Base-by-base conservation (phyloP, 2,888 invertebrate genomes). In the Tiliacea citrago region DNA sequence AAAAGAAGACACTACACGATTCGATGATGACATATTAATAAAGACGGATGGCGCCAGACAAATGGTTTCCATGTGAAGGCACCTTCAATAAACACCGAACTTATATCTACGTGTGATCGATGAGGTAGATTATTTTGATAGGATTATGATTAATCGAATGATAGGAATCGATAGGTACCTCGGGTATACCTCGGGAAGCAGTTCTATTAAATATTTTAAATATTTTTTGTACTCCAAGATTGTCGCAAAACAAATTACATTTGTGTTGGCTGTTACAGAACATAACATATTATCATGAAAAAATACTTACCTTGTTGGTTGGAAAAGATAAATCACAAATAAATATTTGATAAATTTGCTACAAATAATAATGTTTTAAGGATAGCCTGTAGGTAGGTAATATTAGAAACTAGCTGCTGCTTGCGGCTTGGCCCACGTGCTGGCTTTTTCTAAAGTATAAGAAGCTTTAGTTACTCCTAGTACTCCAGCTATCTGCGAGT, bases 31-130 rank as follows among this genome's bases (percentile, higher is more conserved):
- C 75, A 67, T 75, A 73, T 73, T 73, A 81, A 86, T 75, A 80
- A 71, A 77, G 84, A 86, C 75, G 75, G 73, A 86, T 83, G 84
- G 49, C 61, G 71, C 45, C 58, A 75, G 71, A 75, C 57, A 80
- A 83, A 83, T 63, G 71, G 47, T 60, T 68, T 42, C 67, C 65
- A 76, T 71, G 66, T 74, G 16, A 69, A 73, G 62, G 72, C 65
- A 83, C 75, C 70, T 79, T 79, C 67, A 73, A 68, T 68, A 68
- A 83, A 83, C 72, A 73, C 61, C 42, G 24, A 85, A 78, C 58
- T 72, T 85, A 65, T 68, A 77, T 51, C 65, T n/a, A 21, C 4
- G 39, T 82, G 83, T 82, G 83, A 84, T 86, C 83, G 86, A 84
- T 83, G 73, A 42, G 67, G 29, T 45, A 57, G 73, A 73, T 73